A percentile compares a stretch with the other conserved stretches of the same genome.
These are phyloP conservation scores for Cenopis cana DNA, from an alignment of 2,888 invertebrate species.

Conservation along the genomic window DNA sequence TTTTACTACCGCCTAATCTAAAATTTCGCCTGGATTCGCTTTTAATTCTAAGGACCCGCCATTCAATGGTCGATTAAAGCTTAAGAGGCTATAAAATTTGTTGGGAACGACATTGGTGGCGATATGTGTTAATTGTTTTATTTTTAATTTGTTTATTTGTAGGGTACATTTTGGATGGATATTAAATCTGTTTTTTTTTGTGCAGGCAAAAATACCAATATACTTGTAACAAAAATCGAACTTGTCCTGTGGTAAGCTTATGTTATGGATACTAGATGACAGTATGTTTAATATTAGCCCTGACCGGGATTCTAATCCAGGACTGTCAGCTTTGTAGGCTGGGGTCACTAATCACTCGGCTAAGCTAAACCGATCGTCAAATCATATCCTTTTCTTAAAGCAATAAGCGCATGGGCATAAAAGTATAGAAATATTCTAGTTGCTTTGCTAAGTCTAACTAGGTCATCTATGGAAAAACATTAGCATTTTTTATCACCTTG, in stretches of 20 bases:
- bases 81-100: conserved; percentile 25
- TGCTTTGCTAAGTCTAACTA: too few species aligned
- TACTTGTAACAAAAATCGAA: too few species aligned
- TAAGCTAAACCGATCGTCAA: too few species aligned
- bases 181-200: neutral
- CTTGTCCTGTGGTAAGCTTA: too few species aligned
- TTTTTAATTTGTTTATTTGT: neutral
- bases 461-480: conserved; percentile 1
- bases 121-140: conserved; percentile 6
- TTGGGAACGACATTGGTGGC: conserved; percentile 30
- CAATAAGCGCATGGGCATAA: too few species aligned
- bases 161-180: neutral
- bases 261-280: too few species aligned
- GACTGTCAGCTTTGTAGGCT: too few species aligned
- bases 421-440: too few species aligned
- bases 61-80: conserved; percentile 48
- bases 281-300: too few species aligned
- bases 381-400: too few species aligned
- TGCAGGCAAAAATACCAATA: neutral
- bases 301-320: too few species aligned
- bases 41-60: conserved; percentile 48
- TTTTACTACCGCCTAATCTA: conserved; percentile 77
- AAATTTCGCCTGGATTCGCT: conserved; percentile 79
- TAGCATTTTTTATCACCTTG: conserved; percentile 13
- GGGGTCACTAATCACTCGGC: too few species aligned